Conservation (phyloP, 2,888 invertebrate genomes). For the Cataglyphis livida region DNA sequence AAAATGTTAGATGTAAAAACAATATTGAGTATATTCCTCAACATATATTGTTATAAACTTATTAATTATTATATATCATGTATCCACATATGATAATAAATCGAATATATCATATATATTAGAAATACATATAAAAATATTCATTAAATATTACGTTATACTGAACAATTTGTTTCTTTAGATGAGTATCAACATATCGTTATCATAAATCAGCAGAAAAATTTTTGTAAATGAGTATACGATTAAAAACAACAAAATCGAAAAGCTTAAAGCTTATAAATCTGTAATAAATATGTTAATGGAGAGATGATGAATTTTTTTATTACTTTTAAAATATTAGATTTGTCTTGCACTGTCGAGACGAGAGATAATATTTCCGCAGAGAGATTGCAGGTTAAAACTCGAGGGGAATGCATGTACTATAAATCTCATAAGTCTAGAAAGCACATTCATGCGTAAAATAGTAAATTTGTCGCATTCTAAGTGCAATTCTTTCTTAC, state of each 20-base stretch:
- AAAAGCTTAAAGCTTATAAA: slow-evolving; percentile 25
- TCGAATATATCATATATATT: neutral
- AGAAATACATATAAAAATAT: neutral
- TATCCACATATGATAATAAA: neutral
- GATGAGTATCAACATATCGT: slow-evolving; percentile 4
- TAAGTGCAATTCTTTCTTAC: neutral
- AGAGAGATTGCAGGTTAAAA: slow-evolving; percentile 11
- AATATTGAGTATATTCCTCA: neutral
- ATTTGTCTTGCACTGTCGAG: neutral
- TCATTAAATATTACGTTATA: neutral
- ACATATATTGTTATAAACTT: neutral
- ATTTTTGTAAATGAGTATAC: neutral
- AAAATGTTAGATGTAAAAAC: neutral
- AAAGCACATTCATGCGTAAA: neutral
- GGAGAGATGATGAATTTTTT: slow-evolving; percentile 24
- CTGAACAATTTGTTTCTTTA: slow-evolving; percentile 1
- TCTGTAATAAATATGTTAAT: slow-evolving; percentile 16
- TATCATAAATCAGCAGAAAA: neutral
- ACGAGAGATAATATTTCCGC: neutral
- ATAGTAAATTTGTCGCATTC: slow-evolving; percentile 1
- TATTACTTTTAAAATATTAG: slow-evolving; percentile 13
- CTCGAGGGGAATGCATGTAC: neutral
- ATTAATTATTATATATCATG: neutral
- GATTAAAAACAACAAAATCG: neutral
- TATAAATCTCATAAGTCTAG: slow-evolving; percentile 13